Evolutionary conservation across 2,113 vertebrate genomes (phyloP).

Genomic region (Chrysemys picta): DNA sequence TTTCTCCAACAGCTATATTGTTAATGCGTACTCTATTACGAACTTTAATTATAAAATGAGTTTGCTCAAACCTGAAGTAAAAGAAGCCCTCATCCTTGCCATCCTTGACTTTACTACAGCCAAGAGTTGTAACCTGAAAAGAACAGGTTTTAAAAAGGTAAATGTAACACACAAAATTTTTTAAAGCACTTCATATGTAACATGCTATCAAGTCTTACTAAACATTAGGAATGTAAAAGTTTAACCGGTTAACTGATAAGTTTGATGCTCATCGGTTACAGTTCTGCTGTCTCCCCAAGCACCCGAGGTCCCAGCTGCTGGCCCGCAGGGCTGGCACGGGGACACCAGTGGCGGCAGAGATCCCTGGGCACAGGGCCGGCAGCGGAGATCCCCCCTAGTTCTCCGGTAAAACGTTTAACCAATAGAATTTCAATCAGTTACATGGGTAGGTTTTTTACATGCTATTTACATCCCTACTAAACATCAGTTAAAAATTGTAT

Average conservation of each 20-base stretch:
- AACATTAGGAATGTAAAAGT: not conserved
- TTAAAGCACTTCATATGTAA: not conserved
- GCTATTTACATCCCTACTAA: not conserved
- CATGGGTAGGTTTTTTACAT: not conserved
- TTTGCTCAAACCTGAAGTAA: slow-evolving; percentile 88
- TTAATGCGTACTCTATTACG: not conserved
- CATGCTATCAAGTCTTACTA: not conserved
- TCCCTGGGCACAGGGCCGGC: too few relatives aligned
- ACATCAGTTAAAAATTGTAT: not conserved
- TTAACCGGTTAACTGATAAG: too few relatives aligned
- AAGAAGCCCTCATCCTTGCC: slow-evolving; percentile 87
- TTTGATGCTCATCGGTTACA: too few relatives aligned
- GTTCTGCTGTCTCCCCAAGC: too few relatives aligned
- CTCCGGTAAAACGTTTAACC: too few relatives aligned
- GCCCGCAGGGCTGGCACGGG: too few relatives aligned
- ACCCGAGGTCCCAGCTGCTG: too few relatives aligned
- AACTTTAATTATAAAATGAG: not conserved
- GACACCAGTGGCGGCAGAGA: too few relatives aligned
- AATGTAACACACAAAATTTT: not conserved
- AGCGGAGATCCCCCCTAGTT: too few relatives aligned
- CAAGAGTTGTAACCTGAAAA: slow-evolving; percentile 81
- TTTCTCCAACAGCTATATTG: not conserved
- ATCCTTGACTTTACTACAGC: slow-evolving; percentile 87
- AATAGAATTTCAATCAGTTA: too few relatives aligned
- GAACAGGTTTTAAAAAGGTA: not conserved